phyloP scores from a whole-genome alignment of 2,888 invertebrate species.

The Poecilus cupreus region DNA sequence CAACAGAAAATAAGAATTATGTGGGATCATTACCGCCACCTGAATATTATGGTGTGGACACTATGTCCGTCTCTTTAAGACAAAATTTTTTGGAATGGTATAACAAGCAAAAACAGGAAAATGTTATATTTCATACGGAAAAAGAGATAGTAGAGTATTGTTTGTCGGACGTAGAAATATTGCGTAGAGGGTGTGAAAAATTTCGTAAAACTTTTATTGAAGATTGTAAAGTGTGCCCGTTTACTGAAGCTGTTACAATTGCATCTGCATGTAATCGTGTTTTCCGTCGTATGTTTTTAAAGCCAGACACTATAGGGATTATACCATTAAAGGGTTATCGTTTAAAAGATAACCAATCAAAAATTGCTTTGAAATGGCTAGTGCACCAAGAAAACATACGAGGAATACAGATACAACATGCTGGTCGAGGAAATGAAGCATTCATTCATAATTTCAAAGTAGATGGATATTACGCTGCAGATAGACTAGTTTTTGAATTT shows the following conservation, averaged over 20 bases:
- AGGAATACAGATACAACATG: no score
- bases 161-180: no score
- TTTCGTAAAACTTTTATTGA: conserved; percentile 63
- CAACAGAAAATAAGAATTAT: conserved; percentile 64
- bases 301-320: conserved; percentile 64
- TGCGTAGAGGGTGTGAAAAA: conserved; percentile 63
- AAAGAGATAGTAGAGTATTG: conserved; percentile 64
- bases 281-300: conserved; percentile 64
- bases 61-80: no score
- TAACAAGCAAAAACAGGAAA: no score
- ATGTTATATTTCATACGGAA: no score
- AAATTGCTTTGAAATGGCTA: no score
- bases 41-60: conserved; percentile 62
- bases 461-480: conserved; percentile 52
- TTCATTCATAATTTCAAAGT: no score
- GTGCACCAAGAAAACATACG: no score
- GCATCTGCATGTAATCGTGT: conserved; percentile 64
- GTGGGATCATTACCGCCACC: conserved; percentile 61
- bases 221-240: conserved; percentile 63
- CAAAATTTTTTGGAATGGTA: no score
- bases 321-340: conserved; percentile 64
- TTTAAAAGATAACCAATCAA: no score
- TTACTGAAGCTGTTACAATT: no score
- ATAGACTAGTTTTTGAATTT: neutral
- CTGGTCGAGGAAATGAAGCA: no score